A percentile compares a stretch with the other conserved stretches of the same genome.
Conservation (phyloP, 2,888 invertebrate species). For the Hirtodrosophila histrioides region DNA sequence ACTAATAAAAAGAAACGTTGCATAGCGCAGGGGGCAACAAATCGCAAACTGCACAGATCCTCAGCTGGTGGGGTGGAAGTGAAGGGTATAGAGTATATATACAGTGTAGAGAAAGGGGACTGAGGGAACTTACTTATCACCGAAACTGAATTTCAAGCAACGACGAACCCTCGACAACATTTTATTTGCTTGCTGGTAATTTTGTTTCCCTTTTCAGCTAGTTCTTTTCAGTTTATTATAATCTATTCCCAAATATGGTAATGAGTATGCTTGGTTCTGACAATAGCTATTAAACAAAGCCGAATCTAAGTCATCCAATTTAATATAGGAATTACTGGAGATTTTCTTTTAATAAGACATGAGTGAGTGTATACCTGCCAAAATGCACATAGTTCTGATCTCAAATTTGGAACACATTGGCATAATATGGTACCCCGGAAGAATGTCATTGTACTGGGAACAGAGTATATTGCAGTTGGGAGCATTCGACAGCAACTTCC, state of each 20-base stretch:
- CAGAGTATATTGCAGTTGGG: too few species aligned
- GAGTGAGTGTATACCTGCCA: too few species aligned
- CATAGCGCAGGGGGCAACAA: constrained; percentile 53
- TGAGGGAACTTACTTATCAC: constrained; percentile 52
- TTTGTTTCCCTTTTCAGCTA: constrained; percentile 67
- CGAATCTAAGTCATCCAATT: too few species aligned
- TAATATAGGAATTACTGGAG: too few species aligned
- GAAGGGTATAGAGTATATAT: background rate
- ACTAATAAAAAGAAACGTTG: constrained; percentile 75
- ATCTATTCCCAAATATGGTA: constrained; percentile 6
- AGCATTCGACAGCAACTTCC: background rate
- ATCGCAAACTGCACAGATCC: constrained; percentile 64
- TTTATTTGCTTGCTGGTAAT: constrained; percentile 76
- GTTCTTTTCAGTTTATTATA: constrained; percentile 40
- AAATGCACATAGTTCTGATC: too few species aligned
- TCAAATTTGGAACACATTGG: too few species aligned
- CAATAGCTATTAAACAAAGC: too few species aligned
- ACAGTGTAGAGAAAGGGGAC: background rate
- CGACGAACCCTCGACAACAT: constrained; percentile 74
- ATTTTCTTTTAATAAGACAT: too few species aligned
- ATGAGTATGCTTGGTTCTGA: too few species aligned
- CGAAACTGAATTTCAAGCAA: constrained; percentile 53
- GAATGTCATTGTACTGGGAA: too few species aligned
- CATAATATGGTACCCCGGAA: too few species aligned
- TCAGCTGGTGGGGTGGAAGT: constrained; percentile 15